Evolutionary conservation across 2,888 invertebrate species (phyloP).

Genomic region (Ischnura elegans): DNA sequence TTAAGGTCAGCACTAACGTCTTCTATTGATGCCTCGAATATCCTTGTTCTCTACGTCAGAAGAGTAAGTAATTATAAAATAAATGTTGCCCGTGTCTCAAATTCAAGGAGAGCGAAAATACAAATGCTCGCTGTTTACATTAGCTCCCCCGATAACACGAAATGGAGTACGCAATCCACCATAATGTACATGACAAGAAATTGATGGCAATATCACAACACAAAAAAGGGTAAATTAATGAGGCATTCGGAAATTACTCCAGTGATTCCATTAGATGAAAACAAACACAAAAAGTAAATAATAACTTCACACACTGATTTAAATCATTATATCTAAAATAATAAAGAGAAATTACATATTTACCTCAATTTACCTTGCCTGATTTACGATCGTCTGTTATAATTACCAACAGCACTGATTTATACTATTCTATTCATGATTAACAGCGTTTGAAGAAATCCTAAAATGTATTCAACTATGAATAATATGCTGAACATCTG

Average conservation of each 20-base stretch:
- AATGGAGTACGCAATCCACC: constrained; percentile 13
- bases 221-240: background rate
- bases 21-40: background rate
- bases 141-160: background rate
- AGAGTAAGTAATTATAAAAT: too few relatives aligned
- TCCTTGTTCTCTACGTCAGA: background rate
- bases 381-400: constrained; percentile 12
- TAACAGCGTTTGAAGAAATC: background rate
- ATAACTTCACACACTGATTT: background rate
- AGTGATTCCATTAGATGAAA: background rate
- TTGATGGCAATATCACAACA: background rate
- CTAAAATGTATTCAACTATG: background rate
- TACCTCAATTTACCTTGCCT: background rate
- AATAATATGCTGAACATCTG: too few relatives aligned
- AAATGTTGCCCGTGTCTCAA: background rate
- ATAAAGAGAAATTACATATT: background rate
- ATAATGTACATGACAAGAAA: background rate
- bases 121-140: background rate
- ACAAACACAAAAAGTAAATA: background rate
- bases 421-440: background rate
- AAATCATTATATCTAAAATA: background rate
- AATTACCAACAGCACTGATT: background rate
- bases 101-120: background rate
- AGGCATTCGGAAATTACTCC: too few relatives aligned
- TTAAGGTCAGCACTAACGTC: background rate